Conservation (phyloP, 2,888 invertebrate genomes). For the Vannuccia rotundouncinata region DNA sequence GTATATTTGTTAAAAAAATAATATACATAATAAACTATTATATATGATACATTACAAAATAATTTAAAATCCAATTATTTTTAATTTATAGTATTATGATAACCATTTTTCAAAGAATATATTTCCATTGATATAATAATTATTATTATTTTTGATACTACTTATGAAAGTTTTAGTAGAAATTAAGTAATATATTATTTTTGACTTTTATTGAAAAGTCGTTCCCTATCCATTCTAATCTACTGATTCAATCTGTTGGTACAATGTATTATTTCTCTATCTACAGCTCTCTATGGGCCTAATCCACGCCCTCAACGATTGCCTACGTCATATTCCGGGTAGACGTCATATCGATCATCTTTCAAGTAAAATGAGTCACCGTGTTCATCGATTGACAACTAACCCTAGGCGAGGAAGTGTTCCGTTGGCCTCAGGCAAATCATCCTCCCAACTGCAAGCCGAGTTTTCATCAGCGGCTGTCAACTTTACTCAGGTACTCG, state of each 20-base stretch:
- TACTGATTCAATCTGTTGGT: too few species aligned
- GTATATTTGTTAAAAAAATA: too few species aligned
- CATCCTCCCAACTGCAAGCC: background rate
- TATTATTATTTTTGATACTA: background rate
- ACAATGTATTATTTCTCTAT: too few species aligned
- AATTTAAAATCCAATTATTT: too few species aligned
- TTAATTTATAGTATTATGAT: too few species aligned
- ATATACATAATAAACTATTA: too few species aligned
- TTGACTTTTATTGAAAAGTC: too few species aligned
- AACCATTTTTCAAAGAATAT: too few species aligned
- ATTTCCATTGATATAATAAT: background rate
- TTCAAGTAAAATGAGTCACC: background rate
- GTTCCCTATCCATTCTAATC: too few species aligned
- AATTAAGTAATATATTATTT: background rate
- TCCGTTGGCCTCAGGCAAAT: background rate
- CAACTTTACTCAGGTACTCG: background rate
- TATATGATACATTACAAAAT: too few species aligned
- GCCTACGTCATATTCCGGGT: background rate
- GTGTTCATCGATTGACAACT: background rate
- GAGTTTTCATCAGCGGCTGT: conserved; percentile 6
- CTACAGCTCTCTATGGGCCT: background rate
- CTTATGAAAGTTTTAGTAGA: background rate
- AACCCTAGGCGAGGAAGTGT: background rate
- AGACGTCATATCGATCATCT: background rate
- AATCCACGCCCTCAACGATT: background rate